Base-by-base conservation (phyloP, 1,140 invertebrate species). In the Drosophila rhopaloa region DNA sequence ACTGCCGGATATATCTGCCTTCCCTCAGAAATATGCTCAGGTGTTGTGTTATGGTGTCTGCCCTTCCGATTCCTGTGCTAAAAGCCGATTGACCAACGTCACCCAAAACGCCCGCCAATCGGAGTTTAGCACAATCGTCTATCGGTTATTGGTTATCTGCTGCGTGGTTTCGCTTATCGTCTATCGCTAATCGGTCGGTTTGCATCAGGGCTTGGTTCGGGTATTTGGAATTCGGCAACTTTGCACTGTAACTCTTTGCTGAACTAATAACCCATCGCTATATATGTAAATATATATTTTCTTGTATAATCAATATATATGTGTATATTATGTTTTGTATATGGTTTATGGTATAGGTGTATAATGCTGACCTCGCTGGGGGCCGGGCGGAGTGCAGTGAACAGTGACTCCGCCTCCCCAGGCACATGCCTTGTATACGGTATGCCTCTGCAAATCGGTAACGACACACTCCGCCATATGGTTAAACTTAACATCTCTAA, bases 401-500 rank as follows among this genome's bases (percentile, higher is more conserved):
- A 51, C 59, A 75, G 29, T 51, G 37, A 51, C 65, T 51, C 46
- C 65, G 19, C 7, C 37, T 46, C 37, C 44, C 32, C 47, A 41
- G 50, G 13, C 29, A 35, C 24, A 14, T 53, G 62, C 35, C 57
- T 48, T 72, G 50, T 55, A 44, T 81, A 47, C 59, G 53, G 61
- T 46, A 59, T 60, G 32, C 47, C 46, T 67, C 58, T 54, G 38
- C 48, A 13, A 29, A 47, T 47, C 38, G 53, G 46, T 40, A 60
- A 50, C 40, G 14, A 70, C 59, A 61, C 53, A 53, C 50, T 37
- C 68, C 16, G 60, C 67, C 55, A 76, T 73, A 81, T 68, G 50
- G 53, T 68, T 82, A 78, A 82, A 81, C 79, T 81, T 81, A 81
- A 80, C 79, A 81, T 66, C 40, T 70, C 82, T 86, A 85, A 75